phyloP scores from a whole-genome alignment of 1,140 invertebrate species.

The Halotydeus destructor region DNA sequence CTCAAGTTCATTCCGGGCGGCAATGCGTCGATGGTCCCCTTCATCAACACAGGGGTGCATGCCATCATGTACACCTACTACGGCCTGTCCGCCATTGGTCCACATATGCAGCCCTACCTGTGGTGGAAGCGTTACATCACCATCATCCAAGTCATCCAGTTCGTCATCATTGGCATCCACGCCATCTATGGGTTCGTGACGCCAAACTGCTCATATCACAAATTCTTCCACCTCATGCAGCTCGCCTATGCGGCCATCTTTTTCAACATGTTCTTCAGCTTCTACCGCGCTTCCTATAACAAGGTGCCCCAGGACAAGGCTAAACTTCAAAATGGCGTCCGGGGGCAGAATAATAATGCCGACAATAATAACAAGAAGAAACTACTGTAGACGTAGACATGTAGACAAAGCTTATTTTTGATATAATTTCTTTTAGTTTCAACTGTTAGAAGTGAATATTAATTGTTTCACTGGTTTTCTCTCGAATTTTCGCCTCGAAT shows the following conservation, averaged over 20 bases:
- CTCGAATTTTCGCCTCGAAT: too few relatives aligned
- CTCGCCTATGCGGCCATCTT: conserved; percentile 8
- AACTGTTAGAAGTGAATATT: too few relatives aligned
- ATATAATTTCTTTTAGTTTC: too few relatives aligned
- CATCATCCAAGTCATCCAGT: conserved; percentile 28
- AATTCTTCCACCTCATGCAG: background rate
- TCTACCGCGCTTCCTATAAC: conserved; percentile 8
- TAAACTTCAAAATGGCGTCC: too few relatives aligned
- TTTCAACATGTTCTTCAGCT: conserved; percentile 9
- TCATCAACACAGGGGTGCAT: conserved; percentile 37
- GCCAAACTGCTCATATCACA: conserved; percentile 26
- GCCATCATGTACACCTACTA: conserved; percentile 37
- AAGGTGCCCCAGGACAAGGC: too few relatives aligned
- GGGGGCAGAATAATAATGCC: too few relatives aligned
- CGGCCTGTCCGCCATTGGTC: conserved; percentile 28
- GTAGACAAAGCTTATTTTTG: too few relatives aligned
- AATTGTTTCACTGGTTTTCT: too few relatives aligned
- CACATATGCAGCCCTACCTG: conserved; percentile 27
- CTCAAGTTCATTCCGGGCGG: conserved; percentile 43
- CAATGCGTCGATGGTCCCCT: conserved; percentile 4
- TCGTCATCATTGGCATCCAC: background rate
- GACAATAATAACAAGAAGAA: too few relatives aligned
- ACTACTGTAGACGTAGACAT: too few relatives aligned
- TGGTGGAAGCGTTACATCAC: conserved; percentile 37
- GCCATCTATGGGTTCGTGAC: conserved; percentile 10